Conservation (phyloP, 1,140 invertebrate species). For the Drosophila nikananu region DNA sequence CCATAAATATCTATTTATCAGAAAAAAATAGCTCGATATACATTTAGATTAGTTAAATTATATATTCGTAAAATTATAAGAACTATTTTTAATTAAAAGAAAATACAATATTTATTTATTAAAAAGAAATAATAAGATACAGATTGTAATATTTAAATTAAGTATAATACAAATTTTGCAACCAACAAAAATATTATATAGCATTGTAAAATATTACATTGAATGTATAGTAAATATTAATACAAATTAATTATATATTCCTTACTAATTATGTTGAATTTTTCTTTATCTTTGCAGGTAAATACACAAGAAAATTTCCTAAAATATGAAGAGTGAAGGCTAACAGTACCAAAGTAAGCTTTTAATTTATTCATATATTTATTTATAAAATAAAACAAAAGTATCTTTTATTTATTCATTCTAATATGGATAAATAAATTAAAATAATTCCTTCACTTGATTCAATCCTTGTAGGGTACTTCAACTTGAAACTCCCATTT, state of each 20-base stretch:
- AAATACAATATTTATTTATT: too few relatives aligned
- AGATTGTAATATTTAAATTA: too few relatives aligned
- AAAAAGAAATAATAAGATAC: too few relatives aligned
- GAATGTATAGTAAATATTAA: neutral
- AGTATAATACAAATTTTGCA: too few relatives aligned
- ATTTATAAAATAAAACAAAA: neutral
- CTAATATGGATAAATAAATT: too few relatives aligned
- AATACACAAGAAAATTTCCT: neutral
- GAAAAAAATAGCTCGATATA: too few relatives aligned
- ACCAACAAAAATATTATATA: neutral
- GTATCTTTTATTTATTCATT: neutral
- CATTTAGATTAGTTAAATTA: too few relatives aligned
- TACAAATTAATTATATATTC: neutral
- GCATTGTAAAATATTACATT: neutral
- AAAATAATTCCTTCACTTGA: neutral
- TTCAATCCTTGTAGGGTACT: neutral
- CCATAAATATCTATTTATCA: too few relatives aligned
- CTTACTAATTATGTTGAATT: neutral
- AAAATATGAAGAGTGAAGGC: neutral
- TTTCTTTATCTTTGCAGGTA: constrained; percentile 17
- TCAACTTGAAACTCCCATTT: neutral
- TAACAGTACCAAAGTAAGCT: neutral
- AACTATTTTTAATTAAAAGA: too few relatives aligned
- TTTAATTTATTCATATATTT: neutral
- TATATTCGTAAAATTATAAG: too few relatives aligned